Conservation (phyloP, 2,113 vertebrate genomes). For the Brachyistius frenatus region DNA sequence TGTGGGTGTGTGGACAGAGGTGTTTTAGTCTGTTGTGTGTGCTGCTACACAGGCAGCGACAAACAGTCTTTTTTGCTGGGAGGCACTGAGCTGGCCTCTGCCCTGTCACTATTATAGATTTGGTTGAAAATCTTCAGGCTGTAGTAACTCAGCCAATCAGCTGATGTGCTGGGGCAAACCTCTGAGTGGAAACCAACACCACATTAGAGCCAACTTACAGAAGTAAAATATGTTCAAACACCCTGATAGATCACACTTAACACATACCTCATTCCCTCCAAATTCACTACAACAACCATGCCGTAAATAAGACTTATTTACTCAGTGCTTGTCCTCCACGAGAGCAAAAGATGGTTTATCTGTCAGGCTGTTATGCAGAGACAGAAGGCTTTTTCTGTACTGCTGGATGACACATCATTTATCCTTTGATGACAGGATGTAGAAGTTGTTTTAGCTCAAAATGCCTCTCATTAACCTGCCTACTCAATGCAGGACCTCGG, state of each 20-base stretch:
- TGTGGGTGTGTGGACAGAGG: slow-evolving; percentile 18
- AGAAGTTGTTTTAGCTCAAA: slow-evolving; percentile 65
- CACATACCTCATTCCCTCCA: slow-evolving; percentile 42
- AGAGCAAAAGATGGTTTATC: slow-evolving; percentile 22
- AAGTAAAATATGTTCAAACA: slow-evolving; percentile 40
- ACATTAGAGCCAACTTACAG: slow-evolving; percentile 62
- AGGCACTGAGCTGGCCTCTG: slow-evolving; percentile 49
- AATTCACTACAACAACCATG: not conserved
- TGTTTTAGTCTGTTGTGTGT: slow-evolving; percentile 45
- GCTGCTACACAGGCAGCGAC: slow-evolving; percentile 29
- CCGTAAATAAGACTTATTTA: slow-evolving; percentile 38
- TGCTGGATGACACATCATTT: slow-evolving; percentile 61
- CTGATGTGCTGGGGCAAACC: too few species aligned
- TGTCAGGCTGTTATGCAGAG: not conserved
- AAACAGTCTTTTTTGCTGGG: slow-evolving; percentile 31
- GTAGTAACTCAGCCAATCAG: slow-evolving; percentile 62
- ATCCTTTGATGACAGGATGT: slow-evolving; percentile 71
- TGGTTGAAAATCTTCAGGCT: slow-evolving; percentile 59
- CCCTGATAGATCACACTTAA: slow-evolving; percentile 47
- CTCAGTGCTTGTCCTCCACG: slow-evolving; percentile 2
- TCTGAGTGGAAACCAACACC: slow-evolving; percentile 52
- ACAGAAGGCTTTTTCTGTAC: slow-evolving; percentile 27
- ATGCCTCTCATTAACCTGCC: slow-evolving; percentile 79
- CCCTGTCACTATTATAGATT: slow-evolving; percentile 57
- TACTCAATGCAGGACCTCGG: slow-evolving; percentile 72